Evolutionary conservation across 2,888 invertebrate species (phyloP).

Genomic region (Hyposoter didymator): DNA sequence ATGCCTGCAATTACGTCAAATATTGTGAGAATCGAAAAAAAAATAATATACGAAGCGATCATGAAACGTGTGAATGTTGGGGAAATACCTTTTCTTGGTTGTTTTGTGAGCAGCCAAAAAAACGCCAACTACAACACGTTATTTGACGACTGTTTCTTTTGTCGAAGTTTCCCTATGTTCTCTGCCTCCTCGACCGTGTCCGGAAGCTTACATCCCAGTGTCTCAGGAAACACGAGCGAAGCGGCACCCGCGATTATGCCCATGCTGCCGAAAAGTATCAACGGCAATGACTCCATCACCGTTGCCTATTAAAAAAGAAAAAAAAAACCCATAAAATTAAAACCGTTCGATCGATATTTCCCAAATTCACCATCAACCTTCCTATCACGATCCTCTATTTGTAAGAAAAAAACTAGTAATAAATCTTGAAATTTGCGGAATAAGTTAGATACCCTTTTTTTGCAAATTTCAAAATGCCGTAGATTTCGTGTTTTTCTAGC

Average conservation of each 20-base stretch:
- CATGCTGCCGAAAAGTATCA: constrained; percentile 88
- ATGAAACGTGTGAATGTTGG: background rate
- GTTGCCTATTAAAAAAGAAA: constrained; percentile 72
- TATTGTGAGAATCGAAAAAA: background rate
- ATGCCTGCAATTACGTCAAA: background rate
- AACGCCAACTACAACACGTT: constrained; percentile 13
- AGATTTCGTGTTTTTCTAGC: too few relatives aligned
- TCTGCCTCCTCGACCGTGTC: constrained; percentile 90
- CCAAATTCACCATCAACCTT: too few relatives aligned
- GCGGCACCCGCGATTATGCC: constrained; percentile 87
- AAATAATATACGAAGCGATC: background rate
- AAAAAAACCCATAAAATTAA: too few relatives aligned
- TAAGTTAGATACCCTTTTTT: too few relatives aligned
- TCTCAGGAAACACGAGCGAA: constrained; percentile 89
- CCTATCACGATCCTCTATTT: too few relatives aligned
- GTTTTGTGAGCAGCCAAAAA: background rate
- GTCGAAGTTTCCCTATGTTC: constrained; percentile 81
- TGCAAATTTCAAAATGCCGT: too few relatives aligned
- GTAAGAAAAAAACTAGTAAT: too few relatives aligned
- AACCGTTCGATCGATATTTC: too few relatives aligned
- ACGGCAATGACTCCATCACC: constrained; percentile 85
- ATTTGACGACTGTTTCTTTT: constrained; percentile 19
- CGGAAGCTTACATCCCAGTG: constrained; percentile 87
- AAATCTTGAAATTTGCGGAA: too few relatives aligned
- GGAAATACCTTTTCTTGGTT: background rate